phyloP scores from a whole-genome alignment of 2,113 vertebrate genomes.

The Peromyscus californicus region DNA sequence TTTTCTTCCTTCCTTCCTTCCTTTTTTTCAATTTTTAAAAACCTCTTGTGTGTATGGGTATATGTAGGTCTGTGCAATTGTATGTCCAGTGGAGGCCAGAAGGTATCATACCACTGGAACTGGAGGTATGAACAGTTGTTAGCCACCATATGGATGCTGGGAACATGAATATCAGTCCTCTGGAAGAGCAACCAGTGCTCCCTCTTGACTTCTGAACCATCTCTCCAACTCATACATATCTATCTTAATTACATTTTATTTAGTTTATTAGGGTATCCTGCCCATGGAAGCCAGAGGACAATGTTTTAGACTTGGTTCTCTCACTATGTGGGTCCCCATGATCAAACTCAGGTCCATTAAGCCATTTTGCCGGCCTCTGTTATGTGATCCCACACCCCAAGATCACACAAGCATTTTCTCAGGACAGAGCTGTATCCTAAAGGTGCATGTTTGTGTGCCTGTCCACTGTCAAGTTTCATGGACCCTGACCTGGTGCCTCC shows the following conservation, averaged over 20 bases:
- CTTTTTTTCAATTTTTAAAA: not conserved
- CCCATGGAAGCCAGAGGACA: not conserved
- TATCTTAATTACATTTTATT: not conserved
- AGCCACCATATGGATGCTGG: not conserved
- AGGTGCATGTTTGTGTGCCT: not conserved
- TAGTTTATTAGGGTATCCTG: not conserved
- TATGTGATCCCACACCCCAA: not conserved
- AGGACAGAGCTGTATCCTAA: not conserved
- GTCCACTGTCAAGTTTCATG: not conserved
- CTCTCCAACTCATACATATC: not conserved
- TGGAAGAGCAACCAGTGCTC: not conserved
- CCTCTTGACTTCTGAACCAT: not conserved
- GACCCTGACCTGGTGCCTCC: not conserved
- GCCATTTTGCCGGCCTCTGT: not conserved
- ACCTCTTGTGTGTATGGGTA: not conserved
- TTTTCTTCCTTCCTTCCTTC: no score
- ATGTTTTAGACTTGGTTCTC: not conserved
- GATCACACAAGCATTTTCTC: conserved; percentile 33
- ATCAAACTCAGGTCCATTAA: not conserved
- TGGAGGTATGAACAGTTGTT: not conserved
- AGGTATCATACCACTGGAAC: not conserved
- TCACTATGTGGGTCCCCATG: no score
- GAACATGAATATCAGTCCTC: not conserved
- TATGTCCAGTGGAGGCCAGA: not conserved
- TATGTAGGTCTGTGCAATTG: not conserved